Evolutionary conservation across 2,797 vertebrate species (phyloP), one percentile per base, ranked within the genome.

Genomic region (Margarornis squamiger): DNA sequence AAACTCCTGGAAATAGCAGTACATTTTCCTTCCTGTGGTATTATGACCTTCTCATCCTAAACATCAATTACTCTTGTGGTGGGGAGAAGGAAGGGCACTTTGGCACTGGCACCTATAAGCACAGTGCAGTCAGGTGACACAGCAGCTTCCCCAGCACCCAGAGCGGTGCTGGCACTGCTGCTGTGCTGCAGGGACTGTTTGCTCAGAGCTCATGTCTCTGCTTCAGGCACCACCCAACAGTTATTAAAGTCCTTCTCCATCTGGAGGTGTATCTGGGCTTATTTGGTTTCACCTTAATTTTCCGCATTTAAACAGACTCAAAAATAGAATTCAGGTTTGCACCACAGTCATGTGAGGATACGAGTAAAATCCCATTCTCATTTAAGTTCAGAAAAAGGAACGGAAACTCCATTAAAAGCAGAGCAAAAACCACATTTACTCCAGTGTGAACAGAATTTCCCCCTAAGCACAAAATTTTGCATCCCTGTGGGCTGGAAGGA

Each of bases 361-460:
- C 36, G 75, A 61, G 65, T 91, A 65, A 95, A 93, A 91, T 88
- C 72, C 82, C 61, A 22, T 34, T 83, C 72, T 83, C 79, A 45
- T 39, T 88, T 74, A 79, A 67, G 41, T 73, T 79, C 68, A 88
- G 82, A 88, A 90, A 88, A 94, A 91, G 91, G 85, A 96, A 92
- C 0, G 3, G 75, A 95, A 95, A 95, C 55, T 62, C 75, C 78
- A 95, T 84, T 81, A 90, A 90, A 95, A 79, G 72, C 82, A 91
- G 82, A 91, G 84, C 17, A 62, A 88, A 93, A 79, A 14, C 17
- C 87, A 80, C 68, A 83, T 90, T 91, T 93, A 90, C 82, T 90
- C 76, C 76, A 91, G 27, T 88, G 68, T 92, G 91, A 92, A 86
- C 32, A 82, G 49, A 46, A 86, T 94, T 96, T 93, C 57, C 63